A percentile compares a stretch with the other conserved stretches of the same genome.
Evolutionary conservation across 2,888 invertebrate genomes (phyloP).

Genomic region (Clostera curtula): DNA sequence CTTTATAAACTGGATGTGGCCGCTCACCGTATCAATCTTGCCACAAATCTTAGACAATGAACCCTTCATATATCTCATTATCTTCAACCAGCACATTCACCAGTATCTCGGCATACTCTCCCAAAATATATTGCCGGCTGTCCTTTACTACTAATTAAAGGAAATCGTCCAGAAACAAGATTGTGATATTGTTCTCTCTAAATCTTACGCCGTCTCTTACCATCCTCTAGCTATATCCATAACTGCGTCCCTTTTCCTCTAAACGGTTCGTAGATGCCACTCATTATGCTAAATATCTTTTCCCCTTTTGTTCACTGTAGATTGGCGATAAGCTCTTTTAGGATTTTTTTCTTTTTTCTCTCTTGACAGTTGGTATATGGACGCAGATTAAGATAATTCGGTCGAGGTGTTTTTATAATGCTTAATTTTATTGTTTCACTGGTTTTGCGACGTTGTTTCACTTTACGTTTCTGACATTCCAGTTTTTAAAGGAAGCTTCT

Average conservation of each 20-base stretch:
- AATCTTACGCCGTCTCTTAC: slow-evolving; percentile 36
- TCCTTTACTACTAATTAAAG: slow-evolving; percentile 71
- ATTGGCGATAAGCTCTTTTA: slow-evolving; percentile 45
- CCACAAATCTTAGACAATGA: slow-evolving; percentile 21
- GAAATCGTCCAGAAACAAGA: slow-evolving; percentile 76
- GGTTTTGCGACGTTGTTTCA: slow-evolving; percentile 14
- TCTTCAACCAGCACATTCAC: slow-evolving; percentile 37
- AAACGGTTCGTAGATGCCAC: slow-evolving; percentile 68
- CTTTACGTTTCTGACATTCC: slow-evolving; percentile 10
- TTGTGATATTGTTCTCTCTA: slow-evolving; percentile 72
- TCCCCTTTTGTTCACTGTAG: slow-evolving; percentile 59
- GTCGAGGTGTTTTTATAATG: slow-evolving; percentile 45
- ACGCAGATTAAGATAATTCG: slow-evolving; percentile 67
- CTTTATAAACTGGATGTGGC: too few species aligned
- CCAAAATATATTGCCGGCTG: slow-evolving; percentile 59
- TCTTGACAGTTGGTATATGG: slow-evolving; percentile 74
- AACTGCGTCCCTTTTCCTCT: slow-evolving; percentile 37
- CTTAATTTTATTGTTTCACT: slow-evolving; percentile 53
- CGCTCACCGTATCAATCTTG: too few species aligned
- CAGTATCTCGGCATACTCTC: slow-evolving; percentile 51
- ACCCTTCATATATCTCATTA: slow-evolving; percentile 14
- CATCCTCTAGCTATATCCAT: slow-evolving; percentile 7
- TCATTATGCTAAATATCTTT: slow-evolving; percentile 74
- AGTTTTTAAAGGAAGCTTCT: not conserved
- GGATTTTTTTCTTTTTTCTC: slow-evolving; percentile 36